phyloP scores from a whole-genome alignment of 2,113 vertebrate species.

The Microtus oregoni region DNA sequence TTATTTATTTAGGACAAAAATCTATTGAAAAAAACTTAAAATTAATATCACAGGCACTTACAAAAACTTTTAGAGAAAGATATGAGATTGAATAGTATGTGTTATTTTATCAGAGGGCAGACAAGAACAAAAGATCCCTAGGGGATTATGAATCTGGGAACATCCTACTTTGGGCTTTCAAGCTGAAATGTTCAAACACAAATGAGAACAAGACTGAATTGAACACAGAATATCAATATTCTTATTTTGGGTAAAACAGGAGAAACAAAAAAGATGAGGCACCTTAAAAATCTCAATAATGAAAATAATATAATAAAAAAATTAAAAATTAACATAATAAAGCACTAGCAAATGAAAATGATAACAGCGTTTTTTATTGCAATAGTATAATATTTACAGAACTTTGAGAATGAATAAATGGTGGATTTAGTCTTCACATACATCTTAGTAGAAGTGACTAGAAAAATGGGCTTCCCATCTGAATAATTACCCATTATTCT shows the following conservation, averaged over 20 bases:
- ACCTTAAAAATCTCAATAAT: slow-evolving; percentile 39
- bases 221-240: slow-evolving; percentile 50
- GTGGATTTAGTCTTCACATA: neutral
- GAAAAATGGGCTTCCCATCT: neutral
- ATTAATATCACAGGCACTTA: slow-evolving; percentile 60
- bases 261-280: neutral
- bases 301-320: neutral
- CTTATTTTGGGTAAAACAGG: slow-evolving; percentile 12
- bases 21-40: slow-evolving; percentile 68
- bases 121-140: neutral
- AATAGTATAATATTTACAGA: neutral
- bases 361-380: neutral
- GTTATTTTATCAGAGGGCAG: neutral
- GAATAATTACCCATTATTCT: neutral
- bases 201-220: neutral
- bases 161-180: slow-evolving; percentile 50
- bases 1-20: slow-evolving; percentile 74
- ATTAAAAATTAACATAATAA: neutral
- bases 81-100: slow-evolving; percentile 1
- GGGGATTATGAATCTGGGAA: slow-evolving; percentile 4
- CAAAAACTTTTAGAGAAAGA: slow-evolving; percentile 47
- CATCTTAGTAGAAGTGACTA: neutral
- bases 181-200: slow-evolving; percentile 1
- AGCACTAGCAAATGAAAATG: neutral
- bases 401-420: neutral